Conservation (phyloP, 2,113 vertebrate species). For the Pholis gunnellus region DNA sequence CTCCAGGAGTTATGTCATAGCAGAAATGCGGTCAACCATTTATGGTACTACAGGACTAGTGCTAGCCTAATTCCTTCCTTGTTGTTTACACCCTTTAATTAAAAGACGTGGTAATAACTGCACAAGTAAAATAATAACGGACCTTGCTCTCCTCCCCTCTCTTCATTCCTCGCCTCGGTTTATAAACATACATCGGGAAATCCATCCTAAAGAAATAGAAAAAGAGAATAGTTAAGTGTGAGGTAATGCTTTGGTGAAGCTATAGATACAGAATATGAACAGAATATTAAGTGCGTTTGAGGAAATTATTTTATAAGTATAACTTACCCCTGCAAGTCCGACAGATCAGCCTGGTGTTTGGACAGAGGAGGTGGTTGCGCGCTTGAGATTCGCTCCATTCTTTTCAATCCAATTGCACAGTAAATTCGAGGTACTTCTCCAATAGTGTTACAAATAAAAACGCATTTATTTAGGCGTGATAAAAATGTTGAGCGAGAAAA, state of each 20-base stretch:
- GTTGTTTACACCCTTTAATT: slow-evolving; percentile 8
- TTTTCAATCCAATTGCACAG: slow-evolving; percentile 46
- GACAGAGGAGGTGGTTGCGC: slow-evolving; percentile 89
- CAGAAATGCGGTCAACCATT: slow-evolving; percentile 70
- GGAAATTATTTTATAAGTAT: neutral
- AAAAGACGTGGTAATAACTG: neutral
- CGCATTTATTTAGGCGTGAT: slow-evolving; percentile 39
- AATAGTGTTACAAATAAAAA: slow-evolving; percentile 30
- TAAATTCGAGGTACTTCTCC: slow-evolving; percentile 38
- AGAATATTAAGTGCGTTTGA: neutral
- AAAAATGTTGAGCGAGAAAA: neutral
- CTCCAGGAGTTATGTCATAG: slow-evolving; percentile 76
- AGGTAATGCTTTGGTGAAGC: neutral
- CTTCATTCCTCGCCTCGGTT: slow-evolving; percentile 90
- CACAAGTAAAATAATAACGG: slow-evolving; percentile 27
- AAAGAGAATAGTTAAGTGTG: slow-evolving; percentile 15
- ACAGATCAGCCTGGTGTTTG: slow-evolving; percentile 87
- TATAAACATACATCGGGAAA: slow-evolving; percentile 96
- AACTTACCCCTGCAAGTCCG: slow-evolving; percentile 91
- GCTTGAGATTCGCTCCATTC: slow-evolving; percentile 93
- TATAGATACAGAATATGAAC: neutral
- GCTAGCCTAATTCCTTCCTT: slow-evolving; percentile 12
- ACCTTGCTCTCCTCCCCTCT: slow-evolving; percentile 96
- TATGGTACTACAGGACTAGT: slow-evolving; percentile 48
- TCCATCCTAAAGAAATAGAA: slow-evolving; percentile 87